Base-by-base conservation (phyloP, 2,888 invertebrate genomes). In the Synanthedon andrenaeformis region DNA sequence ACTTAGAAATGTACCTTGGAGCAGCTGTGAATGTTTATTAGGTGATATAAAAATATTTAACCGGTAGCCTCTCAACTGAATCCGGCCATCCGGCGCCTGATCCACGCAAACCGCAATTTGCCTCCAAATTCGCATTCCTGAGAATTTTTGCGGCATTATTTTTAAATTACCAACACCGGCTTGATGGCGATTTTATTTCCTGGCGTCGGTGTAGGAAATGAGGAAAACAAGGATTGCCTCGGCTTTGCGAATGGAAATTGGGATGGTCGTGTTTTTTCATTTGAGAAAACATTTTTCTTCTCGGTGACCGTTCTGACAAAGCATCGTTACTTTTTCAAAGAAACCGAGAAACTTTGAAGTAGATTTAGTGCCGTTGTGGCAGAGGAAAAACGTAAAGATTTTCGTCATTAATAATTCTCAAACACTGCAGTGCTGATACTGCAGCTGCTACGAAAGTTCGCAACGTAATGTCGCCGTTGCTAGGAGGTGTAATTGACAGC, bases 111-210 rank as follows among this genome's bases (percentile, higher is more conserved):
- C 72, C 75, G 76, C 81, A 82, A 80, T 82, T 77, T 75, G 70
- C 73, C 67, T 71, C 70, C 66, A 68, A 76, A 79, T 70, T 74
- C 78, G 59, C 73, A 76, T 76, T 75, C 70, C 74, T 64, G 67
- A 75, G 72, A 74, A 78, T 79, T 81, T 81, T 81, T 79, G 77
- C 75, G 70, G 74, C 77, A 79, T 85, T 83, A 82, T 82, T 81
- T 82, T 82, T 76, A 81, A 84, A 84, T 84, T 84, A 81, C 79
- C 74, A 76, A 67, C 78, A 74, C 66, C 64, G 71, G 76, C 76
- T 75, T 81, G 79, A 84, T 83, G 79, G 79, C 76, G 71, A 80
- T 83, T 84, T 84, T 84, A 84, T 85, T 83, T 83, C 79, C 79
- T 77, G 70, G 69, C 69, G 72, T 66, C 69, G 72, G 63, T 68